These are phyloP conservation scores for Bucorvus abyssinicus DNA, from an alignment of 2,797 vertebrate genomes.

Conservation along the genomic window DNA sequence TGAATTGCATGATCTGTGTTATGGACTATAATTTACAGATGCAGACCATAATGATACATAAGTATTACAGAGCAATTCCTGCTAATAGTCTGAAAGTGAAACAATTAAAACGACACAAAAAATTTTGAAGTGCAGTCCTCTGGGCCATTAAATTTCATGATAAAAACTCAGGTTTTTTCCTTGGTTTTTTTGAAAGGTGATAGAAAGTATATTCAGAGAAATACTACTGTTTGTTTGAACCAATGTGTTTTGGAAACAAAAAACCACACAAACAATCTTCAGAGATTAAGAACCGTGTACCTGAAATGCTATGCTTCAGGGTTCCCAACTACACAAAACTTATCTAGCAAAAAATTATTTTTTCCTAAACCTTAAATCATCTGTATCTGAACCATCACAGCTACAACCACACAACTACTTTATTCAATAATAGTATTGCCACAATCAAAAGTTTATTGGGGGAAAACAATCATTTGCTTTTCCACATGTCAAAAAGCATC, in stretches of 20 bases:
- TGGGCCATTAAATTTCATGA: neutral
- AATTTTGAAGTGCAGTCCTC: neutral
- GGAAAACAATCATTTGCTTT: neutral
- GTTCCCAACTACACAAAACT: neutral
- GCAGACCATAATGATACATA: neutral
- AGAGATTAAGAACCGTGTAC: neutral
- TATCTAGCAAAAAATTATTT: neutral
- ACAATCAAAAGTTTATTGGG: neutral
- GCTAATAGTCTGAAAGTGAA: neutral
- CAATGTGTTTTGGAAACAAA: neutral
- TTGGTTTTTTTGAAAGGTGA: neutral
- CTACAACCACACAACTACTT: neutral
- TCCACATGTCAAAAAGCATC: neutral
- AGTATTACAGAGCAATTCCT: neutral
- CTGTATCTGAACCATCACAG: neutral
- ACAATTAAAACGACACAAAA: neutral
- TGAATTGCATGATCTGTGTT: neutral
- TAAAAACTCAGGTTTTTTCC: neutral
- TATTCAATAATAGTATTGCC: neutral
- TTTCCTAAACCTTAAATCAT: neutral
- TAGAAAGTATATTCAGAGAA: neutral
- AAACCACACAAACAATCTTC: neutral
- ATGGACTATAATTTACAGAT: neutral
- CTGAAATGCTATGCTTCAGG: neutral
- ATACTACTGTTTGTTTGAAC: neutral